These are phyloP conservation scores for Phyllotreta striolata DNA, from an alignment of 2,888 invertebrate genomes.

Conservation along the genomic window DNA sequence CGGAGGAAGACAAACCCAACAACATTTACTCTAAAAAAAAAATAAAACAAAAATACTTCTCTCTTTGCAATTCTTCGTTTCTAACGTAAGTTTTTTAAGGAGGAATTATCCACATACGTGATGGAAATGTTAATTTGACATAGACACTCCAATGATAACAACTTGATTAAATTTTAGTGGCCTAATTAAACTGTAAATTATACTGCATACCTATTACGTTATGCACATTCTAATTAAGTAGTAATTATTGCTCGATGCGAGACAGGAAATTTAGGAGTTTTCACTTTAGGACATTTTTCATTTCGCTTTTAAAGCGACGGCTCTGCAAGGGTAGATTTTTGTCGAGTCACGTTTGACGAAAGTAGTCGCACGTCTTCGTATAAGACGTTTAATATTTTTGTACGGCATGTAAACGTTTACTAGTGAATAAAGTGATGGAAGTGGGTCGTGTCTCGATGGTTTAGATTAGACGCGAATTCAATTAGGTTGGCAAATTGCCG, in stretches of 20 bases:
- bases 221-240: too few species aligned
- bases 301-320: background rate
- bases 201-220: too few species aligned
- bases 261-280: background rate
- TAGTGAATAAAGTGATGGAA: conserved; percentile 13
- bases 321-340: conserved; percentile 22
- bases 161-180: too few species aligned
- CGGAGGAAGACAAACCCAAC: background rate
- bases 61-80: too few species aligned
- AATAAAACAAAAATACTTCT: background rate
- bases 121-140: too few species aligned
- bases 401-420: conserved; percentile 17
- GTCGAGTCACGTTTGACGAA: conserved; percentile 35
- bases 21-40: background rate
- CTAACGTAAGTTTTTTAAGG: too few species aligned
- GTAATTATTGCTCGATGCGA: too few species aligned
- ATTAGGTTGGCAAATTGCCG: background rate
- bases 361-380: conserved; percentile 35
- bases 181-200: too few species aligned
- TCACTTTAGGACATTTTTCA: background rate
- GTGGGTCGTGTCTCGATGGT: conserved; percentile 19
- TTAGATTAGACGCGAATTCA: conserved; percentile 15
- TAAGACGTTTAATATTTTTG: conserved; percentile 38
- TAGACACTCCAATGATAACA: too few species aligned
- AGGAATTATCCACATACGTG: too few species aligned